Percentiles rank a stretch among this genome's conserved stretches.
phyloP scores from a whole-genome alignment of 2,113 vertebrate genomes.

The Otus sunia region DNA sequence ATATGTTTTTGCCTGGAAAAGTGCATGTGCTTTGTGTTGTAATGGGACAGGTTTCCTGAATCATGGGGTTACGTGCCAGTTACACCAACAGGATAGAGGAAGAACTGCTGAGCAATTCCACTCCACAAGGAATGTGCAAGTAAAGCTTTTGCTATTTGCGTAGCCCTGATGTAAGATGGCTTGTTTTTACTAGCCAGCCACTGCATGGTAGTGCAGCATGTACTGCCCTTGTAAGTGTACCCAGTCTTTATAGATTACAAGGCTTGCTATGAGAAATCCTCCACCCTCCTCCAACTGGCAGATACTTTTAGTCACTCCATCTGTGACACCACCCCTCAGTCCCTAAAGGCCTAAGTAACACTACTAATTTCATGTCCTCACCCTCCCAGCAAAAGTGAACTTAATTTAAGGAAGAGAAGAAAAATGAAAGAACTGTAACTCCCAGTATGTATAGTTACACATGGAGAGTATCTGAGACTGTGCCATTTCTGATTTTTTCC shows the following conservation, averaged over 20 bases:
- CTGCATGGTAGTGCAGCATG: not conserved
- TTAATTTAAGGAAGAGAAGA: not conserved
- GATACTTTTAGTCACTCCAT: not conserved
- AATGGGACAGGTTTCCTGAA: not conserved
- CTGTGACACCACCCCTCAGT: not conserved
- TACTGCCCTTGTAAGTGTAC: rapidly evolving
- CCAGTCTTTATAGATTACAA: not conserved
- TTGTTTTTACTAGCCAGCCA: not conserved
- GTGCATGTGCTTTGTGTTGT: not conserved
- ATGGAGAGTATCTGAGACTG: not conserved
- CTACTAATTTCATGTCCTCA: not conserved
- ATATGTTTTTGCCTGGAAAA: not conserved
- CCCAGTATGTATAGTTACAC: not conserved
- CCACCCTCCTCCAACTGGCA: not conserved
- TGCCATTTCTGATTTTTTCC: not conserved
- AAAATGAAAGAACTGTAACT: not conserved
- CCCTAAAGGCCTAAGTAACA: not conserved
- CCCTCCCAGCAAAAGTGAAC: not conserved
- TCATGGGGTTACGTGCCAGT: not conserved
- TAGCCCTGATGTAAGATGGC: not conserved
- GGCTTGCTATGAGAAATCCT: not conserved
- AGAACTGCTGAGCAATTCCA: not conserved
- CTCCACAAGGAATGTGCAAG: not conserved
- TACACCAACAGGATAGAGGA: not conserved
- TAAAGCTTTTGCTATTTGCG: not conserved